Evolutionary conservation across 2,113 vertebrate species (phyloP).

Genomic region (Tachycineta bicolor): DNA sequence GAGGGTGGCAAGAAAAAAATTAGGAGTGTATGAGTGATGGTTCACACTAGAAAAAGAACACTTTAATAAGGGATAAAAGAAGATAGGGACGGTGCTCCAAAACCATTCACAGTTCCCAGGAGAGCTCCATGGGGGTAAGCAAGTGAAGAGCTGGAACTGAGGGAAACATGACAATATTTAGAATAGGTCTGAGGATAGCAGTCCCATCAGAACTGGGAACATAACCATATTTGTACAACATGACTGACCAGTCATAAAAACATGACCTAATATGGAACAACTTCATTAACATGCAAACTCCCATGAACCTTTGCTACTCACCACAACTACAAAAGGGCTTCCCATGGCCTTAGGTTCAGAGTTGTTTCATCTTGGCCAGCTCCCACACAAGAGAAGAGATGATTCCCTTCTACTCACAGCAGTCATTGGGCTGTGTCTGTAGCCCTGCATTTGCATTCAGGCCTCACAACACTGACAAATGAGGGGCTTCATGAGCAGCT

Average conservation of each 20-base stretch:
- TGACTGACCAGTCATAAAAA: background rate
- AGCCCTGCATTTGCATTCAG: background rate
- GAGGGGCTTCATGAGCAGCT: background rate
- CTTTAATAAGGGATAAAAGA: background rate
- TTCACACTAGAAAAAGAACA: background rate
- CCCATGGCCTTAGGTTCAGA: background rate
- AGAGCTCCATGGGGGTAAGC: background rate
- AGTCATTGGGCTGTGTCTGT: background rate
- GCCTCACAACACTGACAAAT: background rate
- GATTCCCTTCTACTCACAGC: background rate
- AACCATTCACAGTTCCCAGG: background rate
- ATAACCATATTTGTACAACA: background rate
- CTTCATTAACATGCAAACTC: background rate
- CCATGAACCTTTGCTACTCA: background rate
- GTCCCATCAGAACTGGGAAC: background rate
- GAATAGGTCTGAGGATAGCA: background rate
- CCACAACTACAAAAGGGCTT: background rate
- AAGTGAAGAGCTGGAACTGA: background rate
- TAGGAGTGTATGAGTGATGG: rapidly evolving
- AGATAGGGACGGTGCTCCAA: background rate
- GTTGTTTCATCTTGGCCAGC: background rate
- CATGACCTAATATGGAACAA: background rate
- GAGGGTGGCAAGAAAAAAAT: background rate
- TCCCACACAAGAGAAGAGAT: background rate
- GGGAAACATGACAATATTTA: background rate